phyloP scores from a whole-genome alignment of 1,140 invertebrate species.

The Papilio xuthus region DNA sequence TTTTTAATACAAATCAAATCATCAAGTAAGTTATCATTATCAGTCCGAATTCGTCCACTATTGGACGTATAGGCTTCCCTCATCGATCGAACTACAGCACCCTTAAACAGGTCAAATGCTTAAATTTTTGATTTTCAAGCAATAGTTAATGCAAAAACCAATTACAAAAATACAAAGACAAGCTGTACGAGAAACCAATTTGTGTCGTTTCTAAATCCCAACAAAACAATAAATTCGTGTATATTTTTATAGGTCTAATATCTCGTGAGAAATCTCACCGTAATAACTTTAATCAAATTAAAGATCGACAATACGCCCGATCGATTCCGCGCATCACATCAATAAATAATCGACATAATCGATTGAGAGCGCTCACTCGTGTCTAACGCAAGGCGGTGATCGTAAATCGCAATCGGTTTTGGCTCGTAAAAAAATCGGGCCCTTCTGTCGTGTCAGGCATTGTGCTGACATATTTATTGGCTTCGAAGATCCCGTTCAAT shows the following conservation, averaged over 20 bases:
- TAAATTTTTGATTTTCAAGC: too few species aligned
- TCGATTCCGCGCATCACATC: conserved; percentile 47
- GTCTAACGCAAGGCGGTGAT: conserved; percentile 56
- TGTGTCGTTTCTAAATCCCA: too few species aligned
- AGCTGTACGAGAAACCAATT: too few species aligned
- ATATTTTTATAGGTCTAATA: not conserved
- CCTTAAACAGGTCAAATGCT: too few species aligned
- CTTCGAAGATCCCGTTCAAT: conserved; percentile 26
- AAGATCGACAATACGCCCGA: conserved; percentile 59
- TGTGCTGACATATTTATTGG: conserved; percentile 46
- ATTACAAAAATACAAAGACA: too few species aligned
- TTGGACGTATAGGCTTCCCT: too few species aligned
- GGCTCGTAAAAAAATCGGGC: conserved; percentile 70
- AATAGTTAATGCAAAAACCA: too few species aligned
- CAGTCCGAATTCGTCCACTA: too few species aligned
- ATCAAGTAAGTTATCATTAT: too few species aligned
- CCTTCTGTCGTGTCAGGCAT: conserved; percentile 56
- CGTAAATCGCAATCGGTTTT: conserved; percentile 68
- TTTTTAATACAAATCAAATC: too few species aligned
- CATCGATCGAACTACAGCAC: too few species aligned
- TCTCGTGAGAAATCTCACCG: conserved; percentile 41
- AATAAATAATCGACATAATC: conserved; percentile 59
- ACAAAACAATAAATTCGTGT: too few species aligned
- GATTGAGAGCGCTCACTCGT: conserved; percentile 51
- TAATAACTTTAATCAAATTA: conserved; percentile 56